These are phyloP conservation scores for Tiliacea aurago DNA, from an alignment of 2,888 invertebrate genomes.

Conservation along the genomic window DNA sequence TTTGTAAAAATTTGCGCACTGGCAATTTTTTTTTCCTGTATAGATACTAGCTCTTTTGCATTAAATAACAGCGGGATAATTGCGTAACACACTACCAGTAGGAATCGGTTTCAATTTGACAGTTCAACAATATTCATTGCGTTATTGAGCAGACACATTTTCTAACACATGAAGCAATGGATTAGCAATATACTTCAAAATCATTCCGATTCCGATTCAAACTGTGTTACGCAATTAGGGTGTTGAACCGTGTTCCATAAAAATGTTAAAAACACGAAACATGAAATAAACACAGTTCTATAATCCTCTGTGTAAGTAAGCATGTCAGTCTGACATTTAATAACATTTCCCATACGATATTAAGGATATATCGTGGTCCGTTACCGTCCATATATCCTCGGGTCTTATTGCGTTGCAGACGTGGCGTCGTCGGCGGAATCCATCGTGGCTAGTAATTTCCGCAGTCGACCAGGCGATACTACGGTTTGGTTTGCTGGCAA, in stretches of 20 bases:
- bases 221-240: too few relatives aligned
- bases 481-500: constrained; percentile 37
- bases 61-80: too few relatives aligned
- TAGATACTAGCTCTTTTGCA: too few relatives aligned
- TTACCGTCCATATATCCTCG: constrained; percentile 59
- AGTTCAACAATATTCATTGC: too few relatives aligned
- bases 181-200: too few relatives aligned
- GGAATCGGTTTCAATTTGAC: too few relatives aligned
- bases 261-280: background rate
- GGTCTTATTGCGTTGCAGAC: constrained; percentile 63
- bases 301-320: constrained; percentile 21
- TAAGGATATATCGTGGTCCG: constrained; percentile 60
- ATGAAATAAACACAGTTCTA: background rate
- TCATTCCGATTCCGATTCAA: too few relatives aligned
- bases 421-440: constrained; percentile 63
- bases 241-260: background rate
- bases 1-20: too few relatives aligned
- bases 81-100: too few relatives aligned
- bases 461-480: constrained; percentile 60
- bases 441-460: constrained; percentile 78
- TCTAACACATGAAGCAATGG: too few relatives aligned
- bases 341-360: constrained; percentile 56
- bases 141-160: too few relatives aligned
- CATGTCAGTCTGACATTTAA: constrained; percentile 55
- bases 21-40: too few relatives aligned